Evolutionary conservation across 2,113 vertebrate genomes (phyloP), one percentile per base, ranked within the genome.

Genomic region (Colinus virginianus): DNA sequence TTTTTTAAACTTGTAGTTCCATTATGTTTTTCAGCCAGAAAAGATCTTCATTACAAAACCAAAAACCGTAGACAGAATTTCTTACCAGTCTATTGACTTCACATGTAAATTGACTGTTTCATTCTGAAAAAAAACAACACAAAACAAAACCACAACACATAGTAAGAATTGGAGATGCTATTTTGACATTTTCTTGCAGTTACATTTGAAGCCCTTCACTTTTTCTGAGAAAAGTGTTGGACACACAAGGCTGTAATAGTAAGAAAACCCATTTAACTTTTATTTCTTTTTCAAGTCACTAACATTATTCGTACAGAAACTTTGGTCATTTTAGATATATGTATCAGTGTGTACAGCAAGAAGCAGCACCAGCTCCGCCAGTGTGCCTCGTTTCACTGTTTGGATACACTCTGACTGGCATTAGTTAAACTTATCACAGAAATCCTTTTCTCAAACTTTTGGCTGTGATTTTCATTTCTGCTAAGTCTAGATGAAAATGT

Each of bases 21-120:
- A 32, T 20, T 10, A 14, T 42, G 71, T 69, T 70, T 70, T 84
- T 18, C 43, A 86, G 51, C 7, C 43, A 82, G 62, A 68, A 88
- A 48, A 66, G 7, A 49, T 26, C 11, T 53, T 64, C 63, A 42
- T 83, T 66, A 13, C 63, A 63, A 13, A 82, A 59, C 7, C 34
- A 78, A 28, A 72, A 74, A 88, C 46, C 3, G 11, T 8, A 26
- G 26, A 22, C 13, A 70, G 4, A 66, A 64, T 66, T 93, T 69
- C 91, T 95, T 95, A 97, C 96, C 96, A 96, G 42, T 93, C 88
- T 25, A 88, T 92, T 62, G 95, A 74, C 13, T 94, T 96, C 26
- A 88, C 16, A 4, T 40, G 16, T 83, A 97, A 64, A 78, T 86
- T 66, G 30, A 97, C 81, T 34, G 63, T 68, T 78, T 95, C 92